Evolutionary conservation across 37 sponge, comb jelly and placozoan genomes (phyloP), one percentile per base, ranked within the genome.

Genomic region (Haliclona indistincta): DNA sequence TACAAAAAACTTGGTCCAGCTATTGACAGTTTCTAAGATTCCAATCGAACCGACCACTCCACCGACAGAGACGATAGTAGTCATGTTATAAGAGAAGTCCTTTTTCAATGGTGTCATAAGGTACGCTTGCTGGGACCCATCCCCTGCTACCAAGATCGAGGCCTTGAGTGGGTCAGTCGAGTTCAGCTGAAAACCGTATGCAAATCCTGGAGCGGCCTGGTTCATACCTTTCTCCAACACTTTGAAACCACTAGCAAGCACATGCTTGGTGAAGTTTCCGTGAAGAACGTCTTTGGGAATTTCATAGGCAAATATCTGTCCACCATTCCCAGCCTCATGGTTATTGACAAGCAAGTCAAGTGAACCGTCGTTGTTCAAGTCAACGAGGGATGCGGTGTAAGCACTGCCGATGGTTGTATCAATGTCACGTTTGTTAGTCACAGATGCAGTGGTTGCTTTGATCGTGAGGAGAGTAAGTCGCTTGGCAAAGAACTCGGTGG

Each of bases 161-260:
- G 83, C 75, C 56, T 56, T 74, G 17, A 68, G 75, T 32, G 42
- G 29, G 56, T 81, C 71, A 30, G 34, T 36, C 4, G 64, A 1
- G 42, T 71, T 25, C 7, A 73, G 81, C 2, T 23, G 49, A 65
- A 81, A 47, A 22, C 73, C 70, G 39, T 63, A 72, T 30, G 73
- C 73, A 63, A 81, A 81, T 1, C 83, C 83, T 11, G 83, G 83
- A 34, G 83, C 67, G 17, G 61, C 73, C 38, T 74, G 83, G 68
- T 67, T 67, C 17, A 15, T 36, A 1, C 75, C 75, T 6, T 8
- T 2, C 68, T 82, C 75, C 3, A 69, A 67, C n/a, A 74, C 83
- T 10, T 67, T 37, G 60, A 75, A 82, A 38, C 58, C 54, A 19
- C 56, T 30, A 17, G 75, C 75, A 28, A 82, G 43, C 28, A 37